These are phyloP conservation scores for Crossaster papposus DNA, from an alignment of 53 echinoderm and acorn worm species.

Conservation along the genomic window DNA sequence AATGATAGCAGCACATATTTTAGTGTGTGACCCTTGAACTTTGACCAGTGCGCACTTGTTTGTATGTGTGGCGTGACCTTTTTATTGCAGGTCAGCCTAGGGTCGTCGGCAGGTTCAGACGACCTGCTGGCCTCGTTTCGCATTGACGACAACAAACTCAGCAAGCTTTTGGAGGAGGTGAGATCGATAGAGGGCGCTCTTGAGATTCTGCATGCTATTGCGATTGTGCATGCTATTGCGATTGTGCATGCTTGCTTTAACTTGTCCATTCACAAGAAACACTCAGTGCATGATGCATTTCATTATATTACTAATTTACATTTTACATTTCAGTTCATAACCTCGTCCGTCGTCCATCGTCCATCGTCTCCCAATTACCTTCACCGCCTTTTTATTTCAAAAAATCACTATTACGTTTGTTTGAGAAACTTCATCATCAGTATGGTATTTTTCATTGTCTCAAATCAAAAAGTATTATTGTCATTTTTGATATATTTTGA, in stretches of 20 bases:
- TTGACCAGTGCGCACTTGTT: not conserved
- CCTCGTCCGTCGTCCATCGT: not conserved
- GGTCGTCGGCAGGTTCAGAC: constrained; percentile 76
- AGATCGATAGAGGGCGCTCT: constrained; percentile 18
- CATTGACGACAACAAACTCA: constrained; percentile 78
- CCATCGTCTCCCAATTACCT: too few relatives aligned
- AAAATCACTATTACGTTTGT: too few relatives aligned
- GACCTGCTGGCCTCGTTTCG: constrained; percentile 63
- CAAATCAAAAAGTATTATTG: not conserved
- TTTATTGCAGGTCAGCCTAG: constrained; percentile 71
- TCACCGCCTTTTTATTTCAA: too few relatives aligned
- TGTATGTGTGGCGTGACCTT: not conserved
- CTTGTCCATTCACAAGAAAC: not conserved
- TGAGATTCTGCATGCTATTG: not conserved
- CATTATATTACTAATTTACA: not conserved
- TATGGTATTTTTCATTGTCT: not conserved
- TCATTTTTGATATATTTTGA: too few relatives aligned
- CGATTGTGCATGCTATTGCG: constrained; percentile 28
- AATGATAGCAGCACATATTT: too few relatives aligned
- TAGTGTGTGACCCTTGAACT: not conserved
- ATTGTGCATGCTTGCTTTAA: constrained; percentile 23
- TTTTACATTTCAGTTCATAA: not conserved
- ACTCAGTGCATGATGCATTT: not conserved
- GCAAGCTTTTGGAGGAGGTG: constrained; percentile 84
- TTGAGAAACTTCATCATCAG: not conserved